These are phyloP conservation scores for Caenorhabditis plicata DNA, from an alignment of 2,888 invertebrate genomes.

Conservation along the genomic window DNA sequence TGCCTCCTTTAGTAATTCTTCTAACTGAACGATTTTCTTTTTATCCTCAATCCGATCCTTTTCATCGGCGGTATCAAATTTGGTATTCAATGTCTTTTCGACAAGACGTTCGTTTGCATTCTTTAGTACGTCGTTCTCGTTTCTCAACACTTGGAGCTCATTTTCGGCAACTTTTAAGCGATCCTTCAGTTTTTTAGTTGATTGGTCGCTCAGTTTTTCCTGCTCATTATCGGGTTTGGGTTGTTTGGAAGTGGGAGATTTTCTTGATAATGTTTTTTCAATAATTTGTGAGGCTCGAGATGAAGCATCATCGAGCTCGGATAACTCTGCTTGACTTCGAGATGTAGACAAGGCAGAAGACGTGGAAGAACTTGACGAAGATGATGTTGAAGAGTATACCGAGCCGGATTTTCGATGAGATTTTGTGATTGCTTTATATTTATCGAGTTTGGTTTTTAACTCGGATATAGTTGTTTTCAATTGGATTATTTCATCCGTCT, in stretches of 20 bases:
- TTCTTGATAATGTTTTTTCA: constrained; percentile 13
- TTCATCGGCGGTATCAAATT: too few relatives aligned
- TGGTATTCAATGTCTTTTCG: constrained; percentile 46
- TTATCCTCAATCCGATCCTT: too few relatives aligned
- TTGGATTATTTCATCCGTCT: constrained; percentile 36
- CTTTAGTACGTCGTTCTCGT: constrained; percentile 50
- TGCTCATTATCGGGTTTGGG: constrained; percentile 7
- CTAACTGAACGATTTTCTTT: constrained; percentile 34
- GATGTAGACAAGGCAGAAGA: too few relatives aligned
- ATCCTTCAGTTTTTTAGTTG: constrained; percentile 13
- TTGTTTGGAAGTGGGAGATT: constrained; percentile 14
- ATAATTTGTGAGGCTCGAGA: constrained; percentile 15
- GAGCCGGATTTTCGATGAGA: too few relatives aligned
- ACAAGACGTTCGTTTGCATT: constrained; percentile 54
- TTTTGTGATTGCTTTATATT: too few relatives aligned
- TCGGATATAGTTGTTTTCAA: constrained; percentile 40
- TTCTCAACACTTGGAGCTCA: constrained; percentile 32
- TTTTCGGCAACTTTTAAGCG: constrained; percentile 28
- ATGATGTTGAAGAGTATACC: constrained; percentile 10
- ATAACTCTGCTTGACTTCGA: too few relatives aligned
- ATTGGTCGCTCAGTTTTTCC: constrained; percentile 3
- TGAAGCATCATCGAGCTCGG: constrained; percentile 7
- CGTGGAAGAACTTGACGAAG: constrained; percentile 10
- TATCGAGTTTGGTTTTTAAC: too few relatives aligned
- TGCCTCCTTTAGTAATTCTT: constrained; percentile 36